These are phyloP conservation scores for Euproctis similis DNA, from an alignment of 2,888 invertebrate genomes.

Conservation along the genomic window DNA sequence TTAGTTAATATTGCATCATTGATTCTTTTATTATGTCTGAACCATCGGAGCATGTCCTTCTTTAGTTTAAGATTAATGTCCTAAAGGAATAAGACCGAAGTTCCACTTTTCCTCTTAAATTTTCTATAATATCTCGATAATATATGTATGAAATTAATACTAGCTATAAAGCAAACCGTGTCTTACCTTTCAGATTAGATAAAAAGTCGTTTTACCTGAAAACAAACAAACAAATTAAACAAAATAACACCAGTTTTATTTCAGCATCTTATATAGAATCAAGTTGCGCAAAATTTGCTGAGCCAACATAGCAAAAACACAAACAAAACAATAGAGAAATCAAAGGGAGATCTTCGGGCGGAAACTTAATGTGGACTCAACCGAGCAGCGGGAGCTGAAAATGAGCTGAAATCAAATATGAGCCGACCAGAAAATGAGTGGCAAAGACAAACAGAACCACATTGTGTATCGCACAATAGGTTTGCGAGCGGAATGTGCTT, in stretches of 20 bases:
- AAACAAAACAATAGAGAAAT: slow-evolving; percentile 31
- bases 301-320: slow-evolving; percentile 14
- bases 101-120: too few relatives aligned
- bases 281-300: slow-evolving; percentile 10
- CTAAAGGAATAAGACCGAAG: too few relatives aligned
- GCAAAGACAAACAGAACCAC: slow-evolving; percentile 51
- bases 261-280: too few relatives aligned
- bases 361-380: slow-evolving; percentile 31
- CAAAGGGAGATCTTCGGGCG: slow-evolving; percentile 43
- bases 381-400: slow-evolving; percentile 30
- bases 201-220: slow-evolving; percentile 17
- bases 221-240: too few relatives aligned
- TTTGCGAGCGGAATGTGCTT: slow-evolving; percentile 29
- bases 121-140: too few relatives aligned
- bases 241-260: too few relatives aligned
- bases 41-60: too few relatives aligned
- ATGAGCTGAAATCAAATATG: slow-evolving; percentile 61
- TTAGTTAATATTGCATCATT: too few relatives aligned
- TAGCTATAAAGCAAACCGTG: too few relatives aligned
- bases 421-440: slow-evolving; percentile 45
- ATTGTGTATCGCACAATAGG: slow-evolving; percentile 49
- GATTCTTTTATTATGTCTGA: too few relatives aligned
- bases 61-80: too few relatives aligned
- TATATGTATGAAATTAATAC: too few relatives aligned
- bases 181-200: not conserved